Percentiles rank a stretch among this genome's conserved stretches.
These are phyloP conservation scores for Agonopterix subpropinquella DNA, from an alignment of 2,888 invertebrate species.

Conservation along the genomic window DNA sequence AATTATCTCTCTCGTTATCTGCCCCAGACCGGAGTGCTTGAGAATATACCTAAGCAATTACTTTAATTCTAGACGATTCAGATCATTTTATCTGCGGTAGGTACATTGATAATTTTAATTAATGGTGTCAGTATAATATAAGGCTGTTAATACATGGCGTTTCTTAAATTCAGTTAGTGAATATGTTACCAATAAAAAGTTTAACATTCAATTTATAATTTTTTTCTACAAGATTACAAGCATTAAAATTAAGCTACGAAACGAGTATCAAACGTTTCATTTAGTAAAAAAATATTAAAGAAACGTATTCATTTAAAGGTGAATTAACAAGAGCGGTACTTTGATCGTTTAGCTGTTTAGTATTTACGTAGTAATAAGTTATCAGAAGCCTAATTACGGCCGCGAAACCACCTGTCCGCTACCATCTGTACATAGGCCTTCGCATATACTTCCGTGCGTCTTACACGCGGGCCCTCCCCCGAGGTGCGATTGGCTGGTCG, in stretches of 20 bases:
- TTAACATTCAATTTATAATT: too few species aligned
- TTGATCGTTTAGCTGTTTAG: slow-evolving; percentile 62
- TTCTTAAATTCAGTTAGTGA: too few species aligned
- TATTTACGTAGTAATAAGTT: slow-evolving; percentile 71
- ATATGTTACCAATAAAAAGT: too few species aligned
- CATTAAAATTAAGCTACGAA: not conserved
- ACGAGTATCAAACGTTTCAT: not conserved
- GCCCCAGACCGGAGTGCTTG: too few species aligned
- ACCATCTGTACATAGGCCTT: slow-evolving; percentile 75
- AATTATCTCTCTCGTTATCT: too few species aligned
- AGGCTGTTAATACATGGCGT: too few species aligned
- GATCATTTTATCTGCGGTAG: too few species aligned
- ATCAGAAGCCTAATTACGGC: slow-evolving; percentile 71
- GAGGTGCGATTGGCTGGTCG: slow-evolving; percentile 53
- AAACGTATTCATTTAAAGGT: not conserved
- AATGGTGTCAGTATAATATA: too few species aligned
- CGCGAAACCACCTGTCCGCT: slow-evolving; percentile 75
- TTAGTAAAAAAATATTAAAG: not conserved
- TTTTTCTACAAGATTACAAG: too few species aligned
- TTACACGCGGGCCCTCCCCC: slow-evolving; percentile 70
- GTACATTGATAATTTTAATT: too few species aligned
- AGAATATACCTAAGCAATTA: too few species aligned
- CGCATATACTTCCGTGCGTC: slow-evolving; percentile 75
- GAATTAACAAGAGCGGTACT: slow-evolving; percentile 36
- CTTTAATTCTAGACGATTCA: too few species aligned